Base-by-base conservation (phyloP, 2,888 invertebrate species). In the Kuschelorhynchus macadamiae region DNA sequence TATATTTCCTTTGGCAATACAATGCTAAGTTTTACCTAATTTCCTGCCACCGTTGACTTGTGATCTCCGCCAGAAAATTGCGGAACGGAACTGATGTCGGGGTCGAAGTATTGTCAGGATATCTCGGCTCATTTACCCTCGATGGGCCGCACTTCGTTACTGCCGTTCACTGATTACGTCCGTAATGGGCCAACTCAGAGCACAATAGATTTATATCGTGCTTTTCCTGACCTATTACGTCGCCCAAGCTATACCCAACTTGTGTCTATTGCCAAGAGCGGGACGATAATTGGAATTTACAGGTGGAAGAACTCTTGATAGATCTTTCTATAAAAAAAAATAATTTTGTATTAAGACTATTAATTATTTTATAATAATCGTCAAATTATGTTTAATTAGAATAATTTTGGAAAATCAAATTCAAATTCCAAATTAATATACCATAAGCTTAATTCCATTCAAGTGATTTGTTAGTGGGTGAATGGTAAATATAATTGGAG, bases 51-150 rank as follows among this genome's bases (percentile, higher is more conserved):
- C 7, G 25, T 25, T 25, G 25, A 25, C 25, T 25, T 7, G 25
- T 25, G 25, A 5, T 7, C 3, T 25, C 7, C 25, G 8, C 32
- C 9, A 7, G 50, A 30, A 32, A 50, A 50, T 50, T 32, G 50
- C 50, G 32, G 7, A 30, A 18, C 25, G 47, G 16, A 63, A 62
- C 62, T 46, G 46, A 57, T 46, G 18, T 14, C 18, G 17, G 36
- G 57, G 39, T 52, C 25, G 50, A 57, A 42, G 33, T 42, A 65
- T 65, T 57, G 57, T 65, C 42, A 42, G 42, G 57, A 57, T 47
- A 59, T 20, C 49, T 47, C 49, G 47, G 47, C 36, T 60, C 50
- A 49, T 60, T 60, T 60, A 60, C 25, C 33, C 47, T 60, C 49
- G 60, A 60, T 60, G 39, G 50, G 39, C 30, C 14, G 39, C 62